Conservation (phyloP, 2,113 vertebrate species). For the Paramisgurnus dabryanus region DNA sequence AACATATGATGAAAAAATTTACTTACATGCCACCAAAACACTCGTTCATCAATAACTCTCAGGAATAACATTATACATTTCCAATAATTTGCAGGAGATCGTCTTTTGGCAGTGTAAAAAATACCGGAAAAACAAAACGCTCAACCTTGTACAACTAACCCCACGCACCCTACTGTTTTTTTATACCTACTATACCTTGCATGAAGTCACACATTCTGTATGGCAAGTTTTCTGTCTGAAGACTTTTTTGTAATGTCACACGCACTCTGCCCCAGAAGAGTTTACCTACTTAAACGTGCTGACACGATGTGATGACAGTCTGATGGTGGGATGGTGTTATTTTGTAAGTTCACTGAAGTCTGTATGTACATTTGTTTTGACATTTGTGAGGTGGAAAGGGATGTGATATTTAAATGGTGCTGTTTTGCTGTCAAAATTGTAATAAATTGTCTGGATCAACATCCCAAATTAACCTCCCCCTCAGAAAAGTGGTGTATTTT, state of each 20-base stretch:
- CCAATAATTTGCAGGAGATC: too few relatives aligned
- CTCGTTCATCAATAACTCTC: too few relatives aligned
- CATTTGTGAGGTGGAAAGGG: slow-evolving; percentile 4
- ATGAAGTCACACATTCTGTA: background rate
- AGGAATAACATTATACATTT: too few relatives aligned
- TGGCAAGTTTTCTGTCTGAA: background rate
- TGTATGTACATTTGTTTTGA: slow-evolving; percentile 31
- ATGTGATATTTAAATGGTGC: slow-evolving; percentile 26
- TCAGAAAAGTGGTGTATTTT: background rate
- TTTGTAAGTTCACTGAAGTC: background rate
- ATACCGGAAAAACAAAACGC: background rate
- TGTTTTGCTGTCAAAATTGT: slow-evolving; percentile 25
- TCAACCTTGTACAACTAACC: too few relatives aligned
- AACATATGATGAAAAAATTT: too few relatives aligned
- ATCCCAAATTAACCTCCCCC: slow-evolving; percentile 21
- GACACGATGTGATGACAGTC: background rate
- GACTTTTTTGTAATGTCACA: background rate
- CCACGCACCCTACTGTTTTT: background rate
- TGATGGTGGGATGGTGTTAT: background rate
- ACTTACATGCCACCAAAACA: too few relatives aligned
- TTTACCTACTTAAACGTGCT: slow-evolving; percentile 1
- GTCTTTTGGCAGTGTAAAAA: too few relatives aligned
- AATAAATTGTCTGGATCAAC: slow-evolving; percentile 5
- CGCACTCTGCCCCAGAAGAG: background rate
- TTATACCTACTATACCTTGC: too few relatives aligned